Percentiles rank a stretch among this genome's conserved stretches.
Evolutionary conservation across 2,113 vertebrate genomes (phyloP).

Genomic region (Rhodinocichla rosea): DNA sequence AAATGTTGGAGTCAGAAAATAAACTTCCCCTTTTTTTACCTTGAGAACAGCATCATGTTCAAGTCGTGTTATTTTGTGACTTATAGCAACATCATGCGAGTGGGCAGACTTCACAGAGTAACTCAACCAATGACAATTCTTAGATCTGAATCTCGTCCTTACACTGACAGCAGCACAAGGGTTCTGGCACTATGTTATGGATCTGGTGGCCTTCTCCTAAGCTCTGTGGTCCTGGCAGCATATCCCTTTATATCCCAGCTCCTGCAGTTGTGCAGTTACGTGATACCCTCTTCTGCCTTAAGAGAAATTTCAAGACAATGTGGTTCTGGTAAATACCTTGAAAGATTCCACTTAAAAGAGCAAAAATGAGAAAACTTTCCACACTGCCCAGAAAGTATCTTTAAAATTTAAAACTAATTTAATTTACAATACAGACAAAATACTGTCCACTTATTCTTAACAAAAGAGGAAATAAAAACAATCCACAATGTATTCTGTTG

Average conservation of each 20-base stretch:
- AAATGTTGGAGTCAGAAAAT: no score
- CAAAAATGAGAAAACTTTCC: not conserved
- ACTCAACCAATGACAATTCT: not conserved
- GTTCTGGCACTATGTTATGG: rapidly evolving
- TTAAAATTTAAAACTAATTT: not conserved
- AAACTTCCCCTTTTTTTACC: no score
- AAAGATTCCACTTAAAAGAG: not conserved
- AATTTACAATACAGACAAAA: not conserved
- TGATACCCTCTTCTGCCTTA: not conserved
- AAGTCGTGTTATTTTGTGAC: no score
- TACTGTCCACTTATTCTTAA: not conserved
- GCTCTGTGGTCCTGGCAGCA: not conserved
- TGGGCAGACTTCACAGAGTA: not conserved
- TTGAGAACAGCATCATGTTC: no score
- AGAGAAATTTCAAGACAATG: not conserved
- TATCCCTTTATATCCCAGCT: not conserved
- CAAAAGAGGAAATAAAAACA: not conserved
- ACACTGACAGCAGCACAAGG: rapidly evolving
- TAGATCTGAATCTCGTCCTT: not conserved
- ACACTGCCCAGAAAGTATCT: not conserved
- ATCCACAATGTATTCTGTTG: not conserved
- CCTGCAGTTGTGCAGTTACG: not conserved
- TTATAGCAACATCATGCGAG: rapidly evolving
- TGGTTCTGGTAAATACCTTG: not conserved
- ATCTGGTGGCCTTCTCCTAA: not conserved